These are phyloP conservation scores for Chaetura pelagica DNA, from an alignment of 2,113 vertebrate species.

Conservation along the genomic window DNA sequence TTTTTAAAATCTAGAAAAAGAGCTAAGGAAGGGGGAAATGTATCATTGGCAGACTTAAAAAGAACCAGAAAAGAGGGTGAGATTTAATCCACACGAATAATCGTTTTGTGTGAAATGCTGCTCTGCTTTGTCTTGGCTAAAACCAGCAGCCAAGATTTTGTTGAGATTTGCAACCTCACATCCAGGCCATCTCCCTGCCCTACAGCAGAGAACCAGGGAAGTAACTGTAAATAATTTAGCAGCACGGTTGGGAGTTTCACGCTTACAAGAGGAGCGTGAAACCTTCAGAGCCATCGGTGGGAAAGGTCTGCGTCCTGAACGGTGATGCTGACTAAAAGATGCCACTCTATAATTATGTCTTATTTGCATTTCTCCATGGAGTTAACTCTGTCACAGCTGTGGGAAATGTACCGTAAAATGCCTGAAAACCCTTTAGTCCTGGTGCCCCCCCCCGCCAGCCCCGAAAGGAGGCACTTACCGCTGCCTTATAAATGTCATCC, in stretches of 20 bases:
- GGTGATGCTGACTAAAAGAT: background rate
- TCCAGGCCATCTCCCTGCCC: background rate
- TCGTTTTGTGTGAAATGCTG: background rate
- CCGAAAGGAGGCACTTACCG: slow-evolving; percentile 72
- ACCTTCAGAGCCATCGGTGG: background rate
- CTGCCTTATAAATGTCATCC: slow-evolving; percentile 89
- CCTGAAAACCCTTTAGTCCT: fast-evolving
- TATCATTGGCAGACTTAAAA: background rate
- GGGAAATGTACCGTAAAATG: background rate
- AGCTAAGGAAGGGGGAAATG: background rate
- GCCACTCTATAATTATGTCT: background rate
- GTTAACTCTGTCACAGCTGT: background rate
- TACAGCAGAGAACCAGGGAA: background rate
- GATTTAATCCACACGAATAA: background rate
- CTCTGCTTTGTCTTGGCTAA: background rate
- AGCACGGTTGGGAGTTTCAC: background rate
- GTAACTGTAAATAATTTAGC: background rate
- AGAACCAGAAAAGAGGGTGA: background rate
- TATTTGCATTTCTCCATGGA: background rate
- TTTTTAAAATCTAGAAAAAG: background rate
- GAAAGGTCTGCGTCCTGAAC: background rate
- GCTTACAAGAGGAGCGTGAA: background rate
- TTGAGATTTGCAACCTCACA: background rate
- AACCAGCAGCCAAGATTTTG: background rate
- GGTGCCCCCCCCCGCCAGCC: background rate